These are phyloP conservation scores for Ctena decussata DNA, from an alignment of 2,888 invertebrate genomes.

Conservation along the genomic window DNA sequence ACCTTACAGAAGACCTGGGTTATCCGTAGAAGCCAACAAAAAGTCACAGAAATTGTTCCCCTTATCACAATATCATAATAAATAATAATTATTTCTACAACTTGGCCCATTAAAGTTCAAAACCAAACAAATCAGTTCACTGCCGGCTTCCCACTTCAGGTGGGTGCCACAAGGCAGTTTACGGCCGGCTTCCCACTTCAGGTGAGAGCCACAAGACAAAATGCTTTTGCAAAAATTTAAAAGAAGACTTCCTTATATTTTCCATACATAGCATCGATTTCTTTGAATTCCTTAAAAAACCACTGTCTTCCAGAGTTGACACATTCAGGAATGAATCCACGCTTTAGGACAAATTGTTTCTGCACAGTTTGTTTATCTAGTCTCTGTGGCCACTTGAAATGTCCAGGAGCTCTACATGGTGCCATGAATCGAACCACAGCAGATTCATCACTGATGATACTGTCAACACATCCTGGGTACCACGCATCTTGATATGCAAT, in stretches of 20 bases:
- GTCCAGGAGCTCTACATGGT: slow-evolving; percentile 16
- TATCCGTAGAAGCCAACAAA: neutral
- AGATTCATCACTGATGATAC: neutral
- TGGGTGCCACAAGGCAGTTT: neutral
- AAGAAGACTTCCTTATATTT: neutral
- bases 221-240: neutral
- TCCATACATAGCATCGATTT: neutral
- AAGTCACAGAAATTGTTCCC: neutral
- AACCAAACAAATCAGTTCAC: neutral
- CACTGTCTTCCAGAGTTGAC: slow-evolving; percentile 36
- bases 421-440: slow-evolving; percentile 5
- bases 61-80: too few species aligned
- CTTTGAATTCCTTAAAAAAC: slow-evolving; percentile 1
- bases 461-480: slow-evolving; percentile 24
- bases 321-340: slow-evolving; percentile 42
- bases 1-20: neutral
- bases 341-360: slow-evolving; percentile 20
- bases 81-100: neutral
- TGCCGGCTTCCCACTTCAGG: neutral
- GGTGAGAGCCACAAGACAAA: neutral
- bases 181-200: neutral
- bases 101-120: neutral
- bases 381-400: slow-evolving; percentile 23
- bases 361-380: slow-evolving; percentile 23
- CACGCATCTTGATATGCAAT: slow-evolving; percentile 32